Conservation (phyloP, 2,113 vertebrate species). For the Casuarius casuarius region DNA sequence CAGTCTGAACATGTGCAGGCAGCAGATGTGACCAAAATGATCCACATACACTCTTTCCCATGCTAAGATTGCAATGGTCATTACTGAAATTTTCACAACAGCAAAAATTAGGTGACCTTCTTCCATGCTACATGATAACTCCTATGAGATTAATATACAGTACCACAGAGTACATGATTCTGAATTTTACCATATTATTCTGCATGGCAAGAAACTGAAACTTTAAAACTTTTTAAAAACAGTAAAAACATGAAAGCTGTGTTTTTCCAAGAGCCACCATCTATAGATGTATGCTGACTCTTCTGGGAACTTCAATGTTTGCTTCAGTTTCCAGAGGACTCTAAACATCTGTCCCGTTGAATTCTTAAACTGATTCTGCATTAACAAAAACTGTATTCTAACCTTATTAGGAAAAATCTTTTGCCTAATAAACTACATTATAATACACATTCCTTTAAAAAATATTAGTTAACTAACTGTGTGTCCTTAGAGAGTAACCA, state of each 20-base stretch:
- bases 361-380: background rate
- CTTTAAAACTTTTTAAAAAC: background rate
- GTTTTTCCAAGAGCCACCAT: background rate
- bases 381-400: background rate
- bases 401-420: background rate
- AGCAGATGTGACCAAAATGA: conserved; percentile 22
- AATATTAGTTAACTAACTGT: background rate
- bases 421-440: background rate
- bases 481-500: background rate
- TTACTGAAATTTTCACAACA: background rate
- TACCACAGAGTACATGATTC: background rate
- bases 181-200: background rate
- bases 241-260: background rate
- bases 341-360: background rate
- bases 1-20: background rate
- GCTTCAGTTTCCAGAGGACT: background rate
- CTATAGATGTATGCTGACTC: background rate
- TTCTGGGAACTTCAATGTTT: background rate
- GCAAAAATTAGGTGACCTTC: background rate
- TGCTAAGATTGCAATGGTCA: background rate
- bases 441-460: background rate
- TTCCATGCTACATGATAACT: background rate
- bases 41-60: background rate
- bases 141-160: background rate
- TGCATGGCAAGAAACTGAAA: background rate